These are phyloP conservation scores for Standfussiana lucernea DNA, from an alignment of 2,888 invertebrate species.

Conservation along the genomic window DNA sequence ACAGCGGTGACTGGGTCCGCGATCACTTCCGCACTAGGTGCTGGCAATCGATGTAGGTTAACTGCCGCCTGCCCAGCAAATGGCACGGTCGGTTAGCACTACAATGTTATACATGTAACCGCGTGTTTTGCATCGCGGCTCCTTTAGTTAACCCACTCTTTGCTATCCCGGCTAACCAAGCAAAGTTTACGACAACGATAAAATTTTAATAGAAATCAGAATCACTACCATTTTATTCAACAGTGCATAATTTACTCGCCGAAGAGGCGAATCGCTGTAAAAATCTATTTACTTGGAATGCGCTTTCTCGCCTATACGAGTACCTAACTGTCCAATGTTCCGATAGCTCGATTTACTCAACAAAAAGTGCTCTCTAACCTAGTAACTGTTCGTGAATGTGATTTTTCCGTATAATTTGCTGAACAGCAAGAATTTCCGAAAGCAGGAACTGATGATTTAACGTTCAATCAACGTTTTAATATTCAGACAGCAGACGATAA, in stretches of 20 bases:
- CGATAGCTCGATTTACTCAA: slow-evolving; percentile 31
- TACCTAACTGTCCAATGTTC: slow-evolving; percentile 35
- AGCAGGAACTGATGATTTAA: slow-evolving; percentile 56
- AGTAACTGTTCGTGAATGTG: slow-evolving; percentile 46
- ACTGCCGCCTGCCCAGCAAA: slow-evolving; percentile 69
- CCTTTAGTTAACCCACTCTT: slow-evolving; percentile 44
- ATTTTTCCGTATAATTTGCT: slow-evolving; percentile 47
- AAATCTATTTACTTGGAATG: slow-evolving; percentile 35
- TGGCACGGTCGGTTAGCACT: slow-evolving; percentile 71
- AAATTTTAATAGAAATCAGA: slow-evolving; percentile 44
- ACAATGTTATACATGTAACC: slow-evolving; percentile 64
- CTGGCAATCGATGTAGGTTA: slow-evolving; percentile 82
- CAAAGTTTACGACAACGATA: slow-evolving; percentile 38
- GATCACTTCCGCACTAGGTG: slow-evolving; percentile 78
- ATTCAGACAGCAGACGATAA: slow-evolving; percentile 42
- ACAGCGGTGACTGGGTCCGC: slow-evolving; percentile 62
- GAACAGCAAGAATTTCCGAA: slow-evolving; percentile 55
- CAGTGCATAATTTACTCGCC: slow-evolving; percentile 21
- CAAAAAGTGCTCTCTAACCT: slow-evolving; percentile 43
- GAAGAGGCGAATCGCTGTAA: slow-evolving; percentile 1
- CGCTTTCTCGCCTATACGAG: slow-evolving; percentile 35
- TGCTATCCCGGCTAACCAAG: slow-evolving; percentile 37
- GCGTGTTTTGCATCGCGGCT: slow-evolving; percentile 41
- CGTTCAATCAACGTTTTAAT: slow-evolving; percentile 52
- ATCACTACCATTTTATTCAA: slow-evolving; percentile 26